A percentile compares a stretch with the other conserved stretches of the same genome.
Conservation (phyloP, 2,888 invertebrate species). For the Zygothrica quintamaculata region DNA sequence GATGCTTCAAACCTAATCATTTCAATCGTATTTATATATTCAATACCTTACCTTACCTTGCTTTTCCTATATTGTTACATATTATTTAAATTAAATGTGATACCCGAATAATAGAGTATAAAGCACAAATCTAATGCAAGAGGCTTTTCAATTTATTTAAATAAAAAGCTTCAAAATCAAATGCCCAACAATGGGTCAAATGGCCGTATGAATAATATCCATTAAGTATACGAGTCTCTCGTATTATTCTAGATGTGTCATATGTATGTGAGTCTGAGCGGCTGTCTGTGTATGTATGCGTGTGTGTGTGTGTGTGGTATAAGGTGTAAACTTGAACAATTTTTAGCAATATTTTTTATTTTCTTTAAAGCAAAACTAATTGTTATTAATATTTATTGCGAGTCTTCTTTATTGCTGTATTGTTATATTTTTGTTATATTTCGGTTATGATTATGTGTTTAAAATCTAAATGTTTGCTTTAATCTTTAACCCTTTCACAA, state of each 20-base stretch:
- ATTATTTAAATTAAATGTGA: too few relatives aligned
- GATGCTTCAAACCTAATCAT: too few relatives aligned
- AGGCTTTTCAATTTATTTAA: conserved; percentile 50
- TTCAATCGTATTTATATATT: too few relatives aligned
- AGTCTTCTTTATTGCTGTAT: conserved; percentile 23
- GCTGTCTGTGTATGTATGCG: too few relatives aligned
- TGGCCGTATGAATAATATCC: not conserved
- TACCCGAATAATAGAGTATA: too few relatives aligned
- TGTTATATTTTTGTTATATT: too few relatives aligned
- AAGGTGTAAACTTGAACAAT: not conserved
- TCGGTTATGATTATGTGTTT: conserved; percentile 27
- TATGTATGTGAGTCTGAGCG: too few relatives aligned
- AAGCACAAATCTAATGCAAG: not conserved
- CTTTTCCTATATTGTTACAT: too few relatives aligned
- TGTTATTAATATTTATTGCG: conserved; percentile 56
- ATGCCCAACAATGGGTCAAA: conserved; percentile 2
- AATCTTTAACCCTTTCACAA: conserved; percentile 74
- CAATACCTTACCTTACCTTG: too few relatives aligned
- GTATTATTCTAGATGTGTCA: too few relatives aligned
- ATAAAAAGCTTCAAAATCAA: conserved; percentile 48
- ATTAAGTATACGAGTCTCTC: too few relatives aligned
- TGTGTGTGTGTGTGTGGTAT: not conserved
- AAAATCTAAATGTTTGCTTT: conserved; percentile 62
- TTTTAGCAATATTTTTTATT: not conserved
- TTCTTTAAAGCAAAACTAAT: conserved; percentile 58